These are phyloP conservation scores for Drosophila neotestacea DNA, from an alignment of 2,888 invertebrate species.

Conservation along the genomic window DNA sequence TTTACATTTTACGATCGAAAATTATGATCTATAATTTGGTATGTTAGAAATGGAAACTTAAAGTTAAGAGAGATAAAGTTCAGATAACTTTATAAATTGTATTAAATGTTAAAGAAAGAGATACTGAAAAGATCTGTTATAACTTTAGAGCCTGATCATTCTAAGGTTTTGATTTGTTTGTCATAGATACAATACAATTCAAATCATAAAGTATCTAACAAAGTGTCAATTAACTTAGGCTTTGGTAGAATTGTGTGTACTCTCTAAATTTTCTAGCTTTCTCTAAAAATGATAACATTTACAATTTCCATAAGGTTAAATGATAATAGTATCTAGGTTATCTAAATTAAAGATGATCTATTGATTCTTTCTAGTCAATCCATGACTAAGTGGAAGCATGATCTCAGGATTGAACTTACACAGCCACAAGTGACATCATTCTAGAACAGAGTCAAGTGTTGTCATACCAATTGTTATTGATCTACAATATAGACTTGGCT, in stretches of 20 bases:
- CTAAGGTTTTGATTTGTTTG: neutral
- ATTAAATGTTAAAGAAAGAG: neutral
- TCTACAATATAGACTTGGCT: constrained; percentile 16
- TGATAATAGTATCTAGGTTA: no score
- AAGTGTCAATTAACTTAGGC: no score
- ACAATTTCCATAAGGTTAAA: no score
- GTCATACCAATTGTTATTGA: constrained; percentile 12
- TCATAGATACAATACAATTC: neutral
- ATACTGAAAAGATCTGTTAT: no score
- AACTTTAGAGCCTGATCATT: neutral
- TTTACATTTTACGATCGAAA: neutral
- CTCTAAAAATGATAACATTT: no score
- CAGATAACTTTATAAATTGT: neutral
- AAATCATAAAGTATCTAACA: neutral
- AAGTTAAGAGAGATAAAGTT: neutral
- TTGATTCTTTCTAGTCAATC: neutral
- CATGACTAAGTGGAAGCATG: neutral
- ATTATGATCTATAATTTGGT: neutral
- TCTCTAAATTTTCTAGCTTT: neutral
- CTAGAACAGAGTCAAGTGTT: constrained; percentile 3
- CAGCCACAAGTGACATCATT: constrained; percentile 8
- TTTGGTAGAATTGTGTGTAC: neutral
- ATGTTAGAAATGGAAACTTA: neutral
- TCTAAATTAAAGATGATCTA: constrained; percentile 1
- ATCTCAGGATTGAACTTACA: neutral